phyloP scores from a whole-genome alignment of 2,888 invertebrate species.

The Pasiphila rectangulata region DNA sequence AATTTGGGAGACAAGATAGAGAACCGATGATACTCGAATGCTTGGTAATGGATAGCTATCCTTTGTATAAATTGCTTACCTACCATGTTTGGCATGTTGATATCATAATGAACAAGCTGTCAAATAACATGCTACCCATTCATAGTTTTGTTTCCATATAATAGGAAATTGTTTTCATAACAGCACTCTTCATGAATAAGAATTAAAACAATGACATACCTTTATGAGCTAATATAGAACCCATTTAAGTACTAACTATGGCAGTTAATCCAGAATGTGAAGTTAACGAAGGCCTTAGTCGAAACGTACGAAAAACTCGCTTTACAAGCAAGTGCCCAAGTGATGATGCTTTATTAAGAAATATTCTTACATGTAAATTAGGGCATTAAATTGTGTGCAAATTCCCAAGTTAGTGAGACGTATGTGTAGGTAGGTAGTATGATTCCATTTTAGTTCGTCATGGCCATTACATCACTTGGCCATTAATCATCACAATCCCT shows the following conservation, averaged over 20 bases:
- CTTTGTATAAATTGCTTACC: constrained; percentile 2
- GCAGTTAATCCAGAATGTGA: too few species aligned
- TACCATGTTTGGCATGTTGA: neutral
- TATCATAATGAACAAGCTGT: constrained; percentile 2
- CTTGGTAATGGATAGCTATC: too few species aligned
- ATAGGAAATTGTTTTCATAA: constrained; percentile 51
- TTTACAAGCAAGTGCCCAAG: too few species aligned
- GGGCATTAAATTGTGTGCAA: constrained; percentile 7
- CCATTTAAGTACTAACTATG: too few species aligned
- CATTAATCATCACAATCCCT: constrained; percentile 36
- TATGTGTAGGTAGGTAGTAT: constrained; percentile 20
- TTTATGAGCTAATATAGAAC: neutral
- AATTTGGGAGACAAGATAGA: too few species aligned
- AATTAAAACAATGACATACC: constrained; percentile 9
- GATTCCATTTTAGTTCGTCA: constrained; percentile 32
- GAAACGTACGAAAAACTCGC: too few species aligned
- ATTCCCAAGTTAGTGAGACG: constrained; percentile 12
- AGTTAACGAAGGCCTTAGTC: too few species aligned
- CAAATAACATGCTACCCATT: constrained; percentile 27
- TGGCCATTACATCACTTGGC: constrained; percentile 30
- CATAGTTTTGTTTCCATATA: constrained; percentile 43
- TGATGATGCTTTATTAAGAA: neutral
- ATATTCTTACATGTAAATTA: neutral
- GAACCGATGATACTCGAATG: too few species aligned
- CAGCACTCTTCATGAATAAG: constrained; percentile 37